Evolutionary conservation across 1,140 invertebrate genomes (phyloP).

Genomic region (Gyrodactylus bullatarudis): DNA sequence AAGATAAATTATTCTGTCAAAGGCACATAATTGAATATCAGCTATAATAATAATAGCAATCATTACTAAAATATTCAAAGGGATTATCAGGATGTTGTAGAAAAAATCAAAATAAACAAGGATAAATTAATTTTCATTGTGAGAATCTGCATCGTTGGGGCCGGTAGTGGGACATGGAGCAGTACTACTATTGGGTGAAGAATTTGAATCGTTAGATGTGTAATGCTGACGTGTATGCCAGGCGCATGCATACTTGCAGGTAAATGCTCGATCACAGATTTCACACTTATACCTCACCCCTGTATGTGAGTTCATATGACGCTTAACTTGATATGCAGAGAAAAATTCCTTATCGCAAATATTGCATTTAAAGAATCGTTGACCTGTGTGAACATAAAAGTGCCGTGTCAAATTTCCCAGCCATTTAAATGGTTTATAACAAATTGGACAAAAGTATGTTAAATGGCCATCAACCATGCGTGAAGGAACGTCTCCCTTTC

Average conservation of each 20-base stretch:
- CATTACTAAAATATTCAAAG: no score
- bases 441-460: slow-evolving; percentile 2
- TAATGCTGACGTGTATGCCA: slow-evolving; percentile 5
- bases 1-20: no score
- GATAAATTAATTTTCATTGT: no score
- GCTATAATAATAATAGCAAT: no score
- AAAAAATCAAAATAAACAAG: no score
- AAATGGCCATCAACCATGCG: neutral
- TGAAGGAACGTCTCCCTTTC: neutral
- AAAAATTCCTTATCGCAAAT: slow-evolving; percentile 9
- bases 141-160: no score
- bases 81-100: no score
- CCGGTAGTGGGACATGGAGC: no score
- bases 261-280: slow-evolving; percentile 2
- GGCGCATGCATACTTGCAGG: slow-evolving; percentile 2
- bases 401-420: slow-evolving; percentile 5
- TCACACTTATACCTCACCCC: slow-evolving; percentile 7
- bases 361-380: slow-evolving; percentile 7
- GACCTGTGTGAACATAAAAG: slow-evolving; percentile 5
- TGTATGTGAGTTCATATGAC: slow-evolving; percentile 8
- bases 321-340: slow-evolving; percentile 6
- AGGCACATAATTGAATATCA: no score
- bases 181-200: no score
- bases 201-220: neutral
- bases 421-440: slow-evolving; percentile 5